phyloP scores from a whole-genome alignment of 2,888 invertebrate species.

The Tenthredo distinguenda region DNA sequence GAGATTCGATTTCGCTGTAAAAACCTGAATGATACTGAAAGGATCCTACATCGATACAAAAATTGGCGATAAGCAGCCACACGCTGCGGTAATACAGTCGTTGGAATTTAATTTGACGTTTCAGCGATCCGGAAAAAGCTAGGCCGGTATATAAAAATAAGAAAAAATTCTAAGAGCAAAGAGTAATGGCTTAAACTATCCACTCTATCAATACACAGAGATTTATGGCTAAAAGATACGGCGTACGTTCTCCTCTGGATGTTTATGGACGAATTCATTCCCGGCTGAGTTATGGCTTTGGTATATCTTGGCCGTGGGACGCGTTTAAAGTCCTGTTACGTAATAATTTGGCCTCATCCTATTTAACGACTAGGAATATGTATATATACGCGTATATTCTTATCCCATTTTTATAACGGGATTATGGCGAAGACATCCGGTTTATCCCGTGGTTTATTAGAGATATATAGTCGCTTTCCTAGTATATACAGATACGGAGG shows the following conservation, averaged over 20 bases:
- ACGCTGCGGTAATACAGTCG: neutral
- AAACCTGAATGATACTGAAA: neutral
- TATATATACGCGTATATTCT: neutral
- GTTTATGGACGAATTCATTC: constrained; percentile 41
- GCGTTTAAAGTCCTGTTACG: constrained; percentile 36
- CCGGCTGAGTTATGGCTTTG: constrained; percentile 21
- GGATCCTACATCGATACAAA: too few species aligned
- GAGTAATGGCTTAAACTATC: neutral
- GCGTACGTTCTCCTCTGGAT: neutral
- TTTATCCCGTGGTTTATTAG: neutral
- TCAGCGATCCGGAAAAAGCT: neutral
- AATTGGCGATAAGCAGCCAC: too few species aligned
- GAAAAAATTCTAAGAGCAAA: neutral
- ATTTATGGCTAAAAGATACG: constrained; percentile 29
- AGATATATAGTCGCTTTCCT: neutral
- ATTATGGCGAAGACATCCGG: neutral
- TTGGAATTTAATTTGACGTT: neutral
- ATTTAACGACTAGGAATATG: constrained; percentile 1
- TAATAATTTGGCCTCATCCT: constrained; percentile 18
- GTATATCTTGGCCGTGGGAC: constrained; percentile 18
- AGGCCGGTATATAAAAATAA: neutral
- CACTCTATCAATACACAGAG: constrained; percentile 15
- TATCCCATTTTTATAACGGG: neutral
- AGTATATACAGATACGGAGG: neutral
- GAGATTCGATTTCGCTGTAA: neutral